Evolutionary conservation across 2,113 vertebrate species (phyloP).

Genomic region (Camarhynchus parvulus): DNA sequence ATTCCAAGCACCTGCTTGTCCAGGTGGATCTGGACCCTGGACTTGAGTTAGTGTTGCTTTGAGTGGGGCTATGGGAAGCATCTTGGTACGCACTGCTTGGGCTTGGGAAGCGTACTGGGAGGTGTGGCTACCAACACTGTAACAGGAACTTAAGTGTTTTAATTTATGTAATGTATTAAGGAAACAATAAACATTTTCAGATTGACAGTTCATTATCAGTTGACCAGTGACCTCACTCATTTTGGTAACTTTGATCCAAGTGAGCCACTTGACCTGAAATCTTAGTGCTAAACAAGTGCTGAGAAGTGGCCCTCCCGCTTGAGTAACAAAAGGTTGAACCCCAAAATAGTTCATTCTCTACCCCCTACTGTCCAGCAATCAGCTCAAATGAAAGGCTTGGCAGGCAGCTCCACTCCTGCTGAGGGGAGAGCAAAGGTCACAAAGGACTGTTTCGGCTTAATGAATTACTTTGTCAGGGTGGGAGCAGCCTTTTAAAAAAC

Average conservation of each 20-base stretch:
- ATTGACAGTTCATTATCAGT: not conserved
- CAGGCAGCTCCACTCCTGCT: not conserved
- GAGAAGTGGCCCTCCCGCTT: not conserved
- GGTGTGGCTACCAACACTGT: not conserved
- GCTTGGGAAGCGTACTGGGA: not conserved
- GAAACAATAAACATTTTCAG: slow-evolving; percentile 65
- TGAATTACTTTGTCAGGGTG: slow-evolving; percentile 24
- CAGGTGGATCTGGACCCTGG: not conserved
- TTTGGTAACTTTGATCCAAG: not conserved
- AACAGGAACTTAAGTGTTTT: not conserved
- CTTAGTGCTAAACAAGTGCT: not conserved
- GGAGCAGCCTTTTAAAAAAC: not conserved
- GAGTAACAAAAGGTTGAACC: not conserved
- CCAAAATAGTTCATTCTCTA: not conserved
- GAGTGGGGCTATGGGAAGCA: not conserved
- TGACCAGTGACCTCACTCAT: not conserved
- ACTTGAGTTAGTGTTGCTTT: not conserved
- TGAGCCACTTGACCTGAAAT: not conserved
- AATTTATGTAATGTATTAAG: slow-evolving; percentile 19
- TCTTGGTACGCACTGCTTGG: not conserved
- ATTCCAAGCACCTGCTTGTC: not conserved
- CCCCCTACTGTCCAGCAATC: not conserved
- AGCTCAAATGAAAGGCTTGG: not conserved
- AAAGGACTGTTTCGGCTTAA: slow-evolving; percentile 24
- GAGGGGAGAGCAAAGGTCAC: slow-evolving; percentile 33